These are phyloP conservation scores for Drepanosiphum platanoidis DNA, from an alignment of 2,888 invertebrate species.

Conservation along the genomic window DNA sequence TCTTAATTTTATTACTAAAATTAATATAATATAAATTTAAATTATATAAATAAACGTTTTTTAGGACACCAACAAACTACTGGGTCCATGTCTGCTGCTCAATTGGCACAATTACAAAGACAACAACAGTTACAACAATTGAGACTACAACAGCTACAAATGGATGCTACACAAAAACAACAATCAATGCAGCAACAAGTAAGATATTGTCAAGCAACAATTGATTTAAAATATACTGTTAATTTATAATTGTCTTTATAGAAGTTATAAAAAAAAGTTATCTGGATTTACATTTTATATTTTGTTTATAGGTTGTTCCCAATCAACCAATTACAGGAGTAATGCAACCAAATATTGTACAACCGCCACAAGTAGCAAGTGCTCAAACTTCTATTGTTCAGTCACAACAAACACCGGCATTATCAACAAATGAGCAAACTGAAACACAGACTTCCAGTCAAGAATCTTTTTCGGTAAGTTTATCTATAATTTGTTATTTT, in stretches of 20 bases:
- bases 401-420: conserved; percentile 28
- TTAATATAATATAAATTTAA: not conserved
- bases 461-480: conserved; percentile 46
- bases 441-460: conserved; percentile 32
- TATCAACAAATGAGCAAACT: conserved; percentile 42
- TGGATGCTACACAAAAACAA: conserved; percentile 68
- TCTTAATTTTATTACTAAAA: not conserved
- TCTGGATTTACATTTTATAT: no score
- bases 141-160: conserved; percentile 63
- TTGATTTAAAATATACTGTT: not conserved
- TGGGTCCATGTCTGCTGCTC: conserved; percentile 41
- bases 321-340: conserved; percentile 40
- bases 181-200: conserved; percentile 70
- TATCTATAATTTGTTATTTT: not conserved
- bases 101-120: conserved; percentile 67
- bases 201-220: not conserved
- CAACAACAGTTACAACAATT: conserved; percentile 65
- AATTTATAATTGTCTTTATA: not conserved
- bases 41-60: not conserved
- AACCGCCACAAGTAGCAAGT: conserved; percentile 33
- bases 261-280: not conserved
- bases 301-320: conserved; percentile 9
- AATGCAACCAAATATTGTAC: conserved; percentile 51
- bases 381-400: conserved; percentile 42
- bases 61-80: conserved; percentile 58